These are phyloP conservation scores for Cecropterus lyciades DNA, from an alignment of 1,140 invertebrate species.

Conservation along the genomic window DNA sequence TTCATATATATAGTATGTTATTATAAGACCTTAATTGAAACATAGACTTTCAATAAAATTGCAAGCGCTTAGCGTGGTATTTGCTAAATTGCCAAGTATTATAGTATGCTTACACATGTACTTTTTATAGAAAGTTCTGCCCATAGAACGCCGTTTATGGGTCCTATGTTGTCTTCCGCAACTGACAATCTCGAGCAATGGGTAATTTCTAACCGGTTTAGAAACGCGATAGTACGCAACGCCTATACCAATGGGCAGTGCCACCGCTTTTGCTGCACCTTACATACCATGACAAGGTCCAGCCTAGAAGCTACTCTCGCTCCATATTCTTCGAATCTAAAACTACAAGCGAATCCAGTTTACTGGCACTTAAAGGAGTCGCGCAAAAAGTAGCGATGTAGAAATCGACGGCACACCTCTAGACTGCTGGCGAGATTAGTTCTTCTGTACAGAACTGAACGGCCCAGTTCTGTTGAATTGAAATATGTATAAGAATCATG, in stretches of 20 bases:
- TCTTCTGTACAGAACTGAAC: slow-evolving; percentile 4
- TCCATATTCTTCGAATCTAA: slow-evolving; percentile 52
- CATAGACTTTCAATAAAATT: neutral
- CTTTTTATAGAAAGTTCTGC: slow-evolving; percentile 31
- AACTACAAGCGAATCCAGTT: slow-evolving; percentile 38
- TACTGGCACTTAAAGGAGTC: slow-evolving; percentile 17
- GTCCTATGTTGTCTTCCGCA: slow-evolving; percentile 73
- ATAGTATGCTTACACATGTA: slow-evolving; percentile 10
- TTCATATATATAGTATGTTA: too few relatives aligned
- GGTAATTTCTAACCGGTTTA: slow-evolving; percentile 84
- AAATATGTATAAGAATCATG: neutral
- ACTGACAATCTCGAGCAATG: slow-evolving; percentile 76
- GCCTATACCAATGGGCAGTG: slow-evolving; percentile 36
- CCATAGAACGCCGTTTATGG: slow-evolving; percentile 52
- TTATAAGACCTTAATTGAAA: neutral
- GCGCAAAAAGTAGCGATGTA: slow-evolving; percentile 16
- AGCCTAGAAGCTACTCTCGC: slow-evolving; percentile 56
- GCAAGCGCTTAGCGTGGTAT: slow-evolving; percentile 5
- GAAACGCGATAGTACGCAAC: slow-evolving; percentile 67
- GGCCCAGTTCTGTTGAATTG: neutral
- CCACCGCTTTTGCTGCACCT: slow-evolving; percentile 51
- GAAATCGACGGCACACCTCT: slow-evolving; percentile 16
- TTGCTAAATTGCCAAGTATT: slow-evolving; percentile 28
- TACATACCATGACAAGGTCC: slow-evolving; percentile 39
- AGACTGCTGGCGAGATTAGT: neutral